These are phyloP conservation scores for Pachypanchax playfairii DNA, from an alignment of 2,113 vertebrate species.

Conservation along the genomic window DNA sequence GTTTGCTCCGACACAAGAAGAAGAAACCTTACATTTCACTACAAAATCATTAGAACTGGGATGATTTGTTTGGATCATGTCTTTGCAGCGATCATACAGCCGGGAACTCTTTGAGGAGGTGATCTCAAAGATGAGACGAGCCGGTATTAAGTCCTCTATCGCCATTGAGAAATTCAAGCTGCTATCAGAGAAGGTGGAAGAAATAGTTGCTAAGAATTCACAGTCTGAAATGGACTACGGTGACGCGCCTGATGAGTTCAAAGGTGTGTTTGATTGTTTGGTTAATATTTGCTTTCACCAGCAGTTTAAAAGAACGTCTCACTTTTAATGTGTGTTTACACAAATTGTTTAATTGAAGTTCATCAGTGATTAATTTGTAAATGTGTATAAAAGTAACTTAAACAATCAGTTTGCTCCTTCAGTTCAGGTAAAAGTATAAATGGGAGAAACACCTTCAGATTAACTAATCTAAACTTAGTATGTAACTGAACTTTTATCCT, in stretches of 20 bases:
- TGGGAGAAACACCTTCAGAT: neutral
- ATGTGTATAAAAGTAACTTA: constrained; percentile 1
- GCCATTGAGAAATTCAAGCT: constrained; percentile 99
- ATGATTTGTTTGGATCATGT: neutral
- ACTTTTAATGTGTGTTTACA: too few species aligned
- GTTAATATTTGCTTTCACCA: neutral
- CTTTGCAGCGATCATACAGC: constrained; percentile 92
- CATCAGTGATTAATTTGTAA: too few species aligned
- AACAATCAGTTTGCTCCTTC: too few species aligned
- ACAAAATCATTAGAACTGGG: too few species aligned
- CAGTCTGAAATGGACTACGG: constrained; percentile 98
- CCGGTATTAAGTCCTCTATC: constrained; percentile 97
- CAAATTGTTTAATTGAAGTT: too few species aligned
- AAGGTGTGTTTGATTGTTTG: constrained; percentile 78
- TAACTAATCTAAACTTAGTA: neutral
- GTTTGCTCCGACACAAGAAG: constrained; percentile 69
- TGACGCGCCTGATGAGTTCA: constrained; percentile 96
- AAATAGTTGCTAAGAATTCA: constrained; percentile 95
- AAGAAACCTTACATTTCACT: neutral
- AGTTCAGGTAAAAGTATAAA: neutral
- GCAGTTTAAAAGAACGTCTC: too few species aligned
- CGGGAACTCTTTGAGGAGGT: constrained; percentile 97
- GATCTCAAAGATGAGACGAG: constrained; percentile 98
- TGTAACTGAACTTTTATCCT: constrained; percentile 2
- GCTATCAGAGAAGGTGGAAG: constrained; percentile 94